Conservation (phyloP, 2,797 vertebrate genomes). For the Clarias fuscus region DNA sequence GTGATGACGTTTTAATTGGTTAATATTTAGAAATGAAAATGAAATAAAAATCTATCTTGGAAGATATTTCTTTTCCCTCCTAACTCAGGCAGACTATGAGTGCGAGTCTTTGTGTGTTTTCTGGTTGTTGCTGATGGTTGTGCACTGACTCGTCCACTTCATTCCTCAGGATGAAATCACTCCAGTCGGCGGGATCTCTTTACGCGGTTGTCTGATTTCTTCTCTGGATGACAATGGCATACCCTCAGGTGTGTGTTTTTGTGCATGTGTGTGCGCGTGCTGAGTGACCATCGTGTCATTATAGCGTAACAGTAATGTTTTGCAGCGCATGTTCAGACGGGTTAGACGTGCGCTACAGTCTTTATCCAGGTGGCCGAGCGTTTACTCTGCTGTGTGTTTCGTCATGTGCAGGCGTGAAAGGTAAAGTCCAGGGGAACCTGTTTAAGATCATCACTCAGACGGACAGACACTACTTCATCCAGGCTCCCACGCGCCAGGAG, state of each 20-base stretch:
- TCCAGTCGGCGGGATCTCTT: constrained; percentile 87
- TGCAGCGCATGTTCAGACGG: background rate
- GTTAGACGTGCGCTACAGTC: background rate
- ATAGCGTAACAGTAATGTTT: background rate
- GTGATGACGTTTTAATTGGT: too few relatives aligned
- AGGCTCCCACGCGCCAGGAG: constrained; percentile 86
- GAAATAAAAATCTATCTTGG: background rate
- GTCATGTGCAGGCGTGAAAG: constrained; percentile 83
- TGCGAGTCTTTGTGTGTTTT: background rate
- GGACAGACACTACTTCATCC: constrained; percentile 89
- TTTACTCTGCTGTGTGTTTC: constrained; percentile 29
- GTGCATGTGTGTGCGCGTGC: background rate
- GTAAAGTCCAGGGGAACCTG: constrained; percentile 93
- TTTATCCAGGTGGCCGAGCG: background rate
- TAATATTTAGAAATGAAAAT: background rate
- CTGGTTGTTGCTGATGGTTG: constrained; percentile 15
- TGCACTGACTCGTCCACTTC: constrained; percentile 55
- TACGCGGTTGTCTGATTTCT: constrained; percentile 89
- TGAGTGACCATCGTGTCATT: constrained; percentile 4
- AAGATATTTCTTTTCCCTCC: too few relatives aligned
- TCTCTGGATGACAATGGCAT: constrained; percentile 90
- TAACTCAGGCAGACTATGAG: background rate
- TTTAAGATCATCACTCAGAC: constrained; percentile 95
- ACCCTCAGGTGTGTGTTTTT: constrained; percentile 81
- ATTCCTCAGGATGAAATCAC: constrained; percentile 84